These are phyloP conservation scores for Limnothrissa miodon DNA, from an alignment of 2,113 vertebrate genomes.

Conservation along the genomic window DNA sequence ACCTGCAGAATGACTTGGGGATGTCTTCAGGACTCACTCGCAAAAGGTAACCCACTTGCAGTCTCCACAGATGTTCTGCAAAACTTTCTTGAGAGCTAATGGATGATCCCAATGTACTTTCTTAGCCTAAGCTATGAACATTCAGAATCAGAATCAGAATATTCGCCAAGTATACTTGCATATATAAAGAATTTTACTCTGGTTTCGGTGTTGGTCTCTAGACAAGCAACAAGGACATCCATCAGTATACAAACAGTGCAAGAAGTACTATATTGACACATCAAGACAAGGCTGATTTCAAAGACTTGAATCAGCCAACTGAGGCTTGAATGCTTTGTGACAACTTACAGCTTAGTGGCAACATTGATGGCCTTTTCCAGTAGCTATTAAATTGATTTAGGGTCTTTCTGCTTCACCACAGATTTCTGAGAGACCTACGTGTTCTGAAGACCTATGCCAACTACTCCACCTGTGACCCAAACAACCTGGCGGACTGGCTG, in stretches of 20 bases:
- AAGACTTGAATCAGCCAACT: no score
- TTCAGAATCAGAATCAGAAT: no score
- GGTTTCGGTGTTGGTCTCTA: no score
- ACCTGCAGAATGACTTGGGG: constrained; percentile 81
- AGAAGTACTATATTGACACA: no score
- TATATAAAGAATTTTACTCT: no score
- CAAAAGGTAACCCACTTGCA: constrained; percentile 74
- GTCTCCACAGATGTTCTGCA: not conserved
- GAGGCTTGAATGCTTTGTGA: no score
- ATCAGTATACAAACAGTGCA: no score
- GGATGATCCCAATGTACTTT: not conserved
- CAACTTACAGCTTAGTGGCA: no score
- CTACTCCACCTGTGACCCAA: constrained; percentile 92
- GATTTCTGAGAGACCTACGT: constrained; percentile 88
- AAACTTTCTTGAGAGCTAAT: not conserved
- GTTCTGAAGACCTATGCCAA: constrained; percentile 93
- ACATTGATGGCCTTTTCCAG: not conserved
- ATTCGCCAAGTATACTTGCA: no score
- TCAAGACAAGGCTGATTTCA: no score
- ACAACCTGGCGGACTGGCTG: constrained; percentile 95
- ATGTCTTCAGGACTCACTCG: constrained; percentile 84
- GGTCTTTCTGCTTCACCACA: constrained; percentile 47
- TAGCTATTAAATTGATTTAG: not conserved
- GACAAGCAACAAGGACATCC: no score
- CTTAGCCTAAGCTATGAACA: no score